These are phyloP conservation scores for Sarcophaga carnaria DNA, from an alignment of 2,888 invertebrate species.

Conservation along the genomic window DNA sequence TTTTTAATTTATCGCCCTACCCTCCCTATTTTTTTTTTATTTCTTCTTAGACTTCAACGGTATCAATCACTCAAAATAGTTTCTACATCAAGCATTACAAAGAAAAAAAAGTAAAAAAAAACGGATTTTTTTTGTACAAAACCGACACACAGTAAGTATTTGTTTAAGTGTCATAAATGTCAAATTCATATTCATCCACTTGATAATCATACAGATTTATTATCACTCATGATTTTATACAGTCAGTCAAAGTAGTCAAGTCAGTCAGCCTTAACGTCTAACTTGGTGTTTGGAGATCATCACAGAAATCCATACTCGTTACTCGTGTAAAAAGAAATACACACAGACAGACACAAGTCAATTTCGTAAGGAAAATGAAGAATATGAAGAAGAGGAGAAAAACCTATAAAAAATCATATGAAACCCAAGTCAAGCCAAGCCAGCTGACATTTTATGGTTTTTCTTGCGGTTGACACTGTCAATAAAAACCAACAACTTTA, in stretches of 20 bases:
- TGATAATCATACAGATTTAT: slow-evolving; percentile 61
- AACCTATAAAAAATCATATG: no score
- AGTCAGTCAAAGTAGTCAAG: no score
- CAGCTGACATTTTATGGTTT: neutral
- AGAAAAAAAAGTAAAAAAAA: neutral
- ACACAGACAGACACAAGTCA: no score
- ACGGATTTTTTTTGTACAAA: no score
- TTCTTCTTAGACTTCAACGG: no score
- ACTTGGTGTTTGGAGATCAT: neutral
- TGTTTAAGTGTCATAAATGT: slow-evolving; percentile 58
- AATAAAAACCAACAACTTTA: neutral
- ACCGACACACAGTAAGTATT: slow-evolving; percentile 24
- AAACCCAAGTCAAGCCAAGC: neutral
- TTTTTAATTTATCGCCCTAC: no score
- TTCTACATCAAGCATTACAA: neutral
- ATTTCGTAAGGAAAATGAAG: neutral
- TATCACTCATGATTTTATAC: slow-evolving; percentile 36
- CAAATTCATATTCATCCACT: slow-evolving; percentile 55
- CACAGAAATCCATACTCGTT: slow-evolving; percentile 12
- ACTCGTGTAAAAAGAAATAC: neutral
- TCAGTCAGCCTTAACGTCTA: neutral
- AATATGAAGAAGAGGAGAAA: no score
- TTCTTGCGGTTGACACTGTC: neutral
- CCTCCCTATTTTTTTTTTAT: no score
- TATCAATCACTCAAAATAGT: neutral